phyloP scores from a whole-genome alignment of 2,888 invertebrate species.

The Polydrusus cervinus region DNA sequence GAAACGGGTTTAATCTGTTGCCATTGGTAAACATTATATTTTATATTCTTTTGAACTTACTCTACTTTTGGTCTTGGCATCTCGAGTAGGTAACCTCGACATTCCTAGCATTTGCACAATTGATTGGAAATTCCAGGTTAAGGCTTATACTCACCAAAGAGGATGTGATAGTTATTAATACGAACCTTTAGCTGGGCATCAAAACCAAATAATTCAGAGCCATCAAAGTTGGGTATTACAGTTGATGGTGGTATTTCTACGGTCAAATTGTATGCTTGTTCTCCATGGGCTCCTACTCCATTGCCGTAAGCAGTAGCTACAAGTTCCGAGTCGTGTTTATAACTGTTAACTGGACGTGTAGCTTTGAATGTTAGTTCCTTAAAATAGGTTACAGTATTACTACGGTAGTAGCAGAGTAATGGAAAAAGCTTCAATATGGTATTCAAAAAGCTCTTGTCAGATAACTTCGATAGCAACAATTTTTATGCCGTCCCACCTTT shows the following conservation, averaged over 20 bases:
- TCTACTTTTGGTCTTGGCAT: too few species aligned
- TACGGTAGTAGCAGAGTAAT: neutral
- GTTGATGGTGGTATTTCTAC: conserved; percentile 56
- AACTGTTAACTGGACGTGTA: conserved; percentile 45
- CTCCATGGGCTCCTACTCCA: conserved; percentile 63
- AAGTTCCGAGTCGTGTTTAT: conserved; percentile 54
- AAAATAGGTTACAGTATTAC: conserved; percentile 31
- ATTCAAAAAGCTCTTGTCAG: too few species aligned
- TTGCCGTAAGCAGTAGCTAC: conserved; percentile 45
- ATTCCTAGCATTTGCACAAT: too few species aligned
- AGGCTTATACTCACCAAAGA: too few species aligned
- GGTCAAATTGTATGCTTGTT: conserved; percentile 58
- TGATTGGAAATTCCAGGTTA: too few species aligned
- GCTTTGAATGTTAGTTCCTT: conserved; percentile 55
- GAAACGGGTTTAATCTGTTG: too few species aligned
- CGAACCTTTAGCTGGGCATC: conserved; percentile 52
- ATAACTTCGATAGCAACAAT: neutral
- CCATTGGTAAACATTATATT: too few species aligned
- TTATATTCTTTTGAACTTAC: too few species aligned
- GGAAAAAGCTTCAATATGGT: too few species aligned
- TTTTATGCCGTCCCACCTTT: neutral
- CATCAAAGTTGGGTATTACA: conserved; percentile 57
- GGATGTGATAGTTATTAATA: too few species aligned
- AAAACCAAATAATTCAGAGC: conserved; percentile 55
- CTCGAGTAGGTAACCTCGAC: too few species aligned